These are phyloP conservation scores for Lamellibrachia luymesi DNA, from an alignment of 1,140 invertebrate species.

Conservation along the genomic window DNA sequence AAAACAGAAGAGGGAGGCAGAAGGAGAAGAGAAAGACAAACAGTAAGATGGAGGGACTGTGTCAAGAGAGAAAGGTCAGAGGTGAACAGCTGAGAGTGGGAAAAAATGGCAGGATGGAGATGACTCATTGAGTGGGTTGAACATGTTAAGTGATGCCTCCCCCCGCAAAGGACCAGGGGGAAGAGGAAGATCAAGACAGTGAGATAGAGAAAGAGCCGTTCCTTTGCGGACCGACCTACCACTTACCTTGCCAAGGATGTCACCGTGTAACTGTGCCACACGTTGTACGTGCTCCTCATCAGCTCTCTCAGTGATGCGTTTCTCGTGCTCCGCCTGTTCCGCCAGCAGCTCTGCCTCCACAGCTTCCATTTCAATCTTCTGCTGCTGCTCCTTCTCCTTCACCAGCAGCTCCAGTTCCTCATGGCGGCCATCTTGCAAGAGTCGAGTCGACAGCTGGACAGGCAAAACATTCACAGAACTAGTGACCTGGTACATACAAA, in stretches of 20 bases:
- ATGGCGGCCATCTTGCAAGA: slow-evolving; percentile 43
- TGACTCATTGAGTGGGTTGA: no score
- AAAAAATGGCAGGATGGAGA: no score
- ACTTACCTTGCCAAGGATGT: slow-evolving; percentile 17
- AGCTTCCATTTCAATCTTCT: slow-evolving; percentile 40
- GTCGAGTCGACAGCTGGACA: slow-evolving; percentile 39
- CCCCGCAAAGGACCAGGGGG: no score
- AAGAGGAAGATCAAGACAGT: background rate
- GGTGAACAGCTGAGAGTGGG: no score
- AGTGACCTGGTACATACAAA: background rate
- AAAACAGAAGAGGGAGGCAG: no score
- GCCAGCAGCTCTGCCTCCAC: slow-evolving; percentile 41
- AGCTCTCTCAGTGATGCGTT: slow-evolving; percentile 36
- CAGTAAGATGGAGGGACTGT: no score
- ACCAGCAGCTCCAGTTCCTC: slow-evolving; percentile 44
- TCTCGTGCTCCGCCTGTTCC: slow-evolving; percentile 42
- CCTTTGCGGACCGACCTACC: background rate
- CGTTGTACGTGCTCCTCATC: slow-evolving; percentile 42
- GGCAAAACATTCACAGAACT: background rate
- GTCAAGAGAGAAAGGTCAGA: no score
- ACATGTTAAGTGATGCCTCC: no score
- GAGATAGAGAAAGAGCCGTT: background rate
- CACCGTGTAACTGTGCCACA: slow-evolving; percentile 37
- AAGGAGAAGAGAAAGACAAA: no score
- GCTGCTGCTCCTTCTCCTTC: slow-evolving; percentile 36